A percentile compares a stretch with the other conserved stretches of the same genome.
phyloP scores from a whole-genome alignment of 2,888 invertebrate genomes.

The Minunthozetes semirufus region DNA sequence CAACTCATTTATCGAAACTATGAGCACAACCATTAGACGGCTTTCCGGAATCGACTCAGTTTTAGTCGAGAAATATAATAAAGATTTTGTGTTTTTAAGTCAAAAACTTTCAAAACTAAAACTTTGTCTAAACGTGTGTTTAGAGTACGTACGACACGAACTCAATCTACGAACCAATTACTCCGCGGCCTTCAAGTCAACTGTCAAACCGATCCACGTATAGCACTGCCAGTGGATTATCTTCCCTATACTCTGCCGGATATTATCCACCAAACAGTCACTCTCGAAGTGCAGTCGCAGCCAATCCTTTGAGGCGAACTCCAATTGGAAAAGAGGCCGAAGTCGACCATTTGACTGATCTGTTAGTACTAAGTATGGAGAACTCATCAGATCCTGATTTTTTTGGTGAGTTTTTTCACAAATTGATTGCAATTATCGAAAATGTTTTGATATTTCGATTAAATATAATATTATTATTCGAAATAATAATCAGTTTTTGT shows the following conservation, averaged over 20 bases:
- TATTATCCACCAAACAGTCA: constrained; percentile 47
- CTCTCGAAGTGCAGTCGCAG: constrained; percentile 46
- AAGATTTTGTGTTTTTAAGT: background rate
- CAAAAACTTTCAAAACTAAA: background rate
- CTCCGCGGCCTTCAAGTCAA: constrained; percentile 55
- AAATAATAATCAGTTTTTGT: background rate
- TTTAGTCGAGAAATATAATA: background rate
- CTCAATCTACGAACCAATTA: constrained; percentile 84
- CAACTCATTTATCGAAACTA: background rate
- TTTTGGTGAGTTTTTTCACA: constrained; percentile 52
- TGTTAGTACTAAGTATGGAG: constrained; percentile 80
- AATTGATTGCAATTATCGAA: background rate
- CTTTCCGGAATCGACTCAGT: constrained; percentile 20
- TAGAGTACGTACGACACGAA: constrained; percentile 60
- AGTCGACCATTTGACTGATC: constrained; percentile 80
- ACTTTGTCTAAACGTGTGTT: constrained; percentile 50
- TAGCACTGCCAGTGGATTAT: constrained; percentile 61
- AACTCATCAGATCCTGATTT: constrained; percentile 62
- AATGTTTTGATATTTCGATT: background rate
- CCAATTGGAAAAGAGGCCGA: constrained; percentile 63
- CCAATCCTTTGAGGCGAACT: constrained; percentile 31
- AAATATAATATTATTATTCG: background rate
- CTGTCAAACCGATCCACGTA: constrained; percentile 53
- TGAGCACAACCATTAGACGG: background rate
- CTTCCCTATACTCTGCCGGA: constrained; percentile 55